These are phyloP conservation scores for Syrista parreyssii DNA, from an alignment of 2,888 invertebrate genomes.

Conservation along the genomic window DNA sequence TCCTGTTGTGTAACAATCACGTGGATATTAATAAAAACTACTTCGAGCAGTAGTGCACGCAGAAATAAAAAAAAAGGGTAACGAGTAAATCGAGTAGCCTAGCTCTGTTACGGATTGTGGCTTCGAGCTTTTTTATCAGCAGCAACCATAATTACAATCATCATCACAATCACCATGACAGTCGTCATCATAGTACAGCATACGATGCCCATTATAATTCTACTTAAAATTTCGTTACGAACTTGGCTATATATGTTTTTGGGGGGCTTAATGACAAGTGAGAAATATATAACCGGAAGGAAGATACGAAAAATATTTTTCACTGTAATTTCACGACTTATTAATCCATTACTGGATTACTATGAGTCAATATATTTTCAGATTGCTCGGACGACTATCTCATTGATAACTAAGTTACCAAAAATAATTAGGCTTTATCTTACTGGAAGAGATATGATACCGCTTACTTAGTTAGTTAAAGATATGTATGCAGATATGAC, in stretches of 20 bases:
- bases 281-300: not conserved
- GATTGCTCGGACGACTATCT: not conserved
- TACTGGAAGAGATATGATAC: not conserved
- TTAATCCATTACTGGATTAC: not conserved
- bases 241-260: not conserved
- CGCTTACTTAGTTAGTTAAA: not conserved
- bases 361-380: not conserved
- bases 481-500: not conserved
- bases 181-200: not conserved
- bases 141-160: not conserved
- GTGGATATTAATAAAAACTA: not conserved
- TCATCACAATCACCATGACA: not conserved
- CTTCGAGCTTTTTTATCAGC: not conserved
- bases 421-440: not conserved
- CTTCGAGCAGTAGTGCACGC: not conserved
- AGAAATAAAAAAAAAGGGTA: not conserved
- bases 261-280: not conserved
- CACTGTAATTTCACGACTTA: not conserved
- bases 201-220: not conserved
- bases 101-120: not conserved
- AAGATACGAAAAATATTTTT: not conserved
- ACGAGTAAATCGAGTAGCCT: not conserved
- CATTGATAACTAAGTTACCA: not conserved
- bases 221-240: not conserved
- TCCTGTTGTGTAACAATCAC: constrained; percentile 16